phyloP scores from a whole-genome alignment of 2,797 vertebrate genomes.

The Philypnodon macrostomus region DNA sequence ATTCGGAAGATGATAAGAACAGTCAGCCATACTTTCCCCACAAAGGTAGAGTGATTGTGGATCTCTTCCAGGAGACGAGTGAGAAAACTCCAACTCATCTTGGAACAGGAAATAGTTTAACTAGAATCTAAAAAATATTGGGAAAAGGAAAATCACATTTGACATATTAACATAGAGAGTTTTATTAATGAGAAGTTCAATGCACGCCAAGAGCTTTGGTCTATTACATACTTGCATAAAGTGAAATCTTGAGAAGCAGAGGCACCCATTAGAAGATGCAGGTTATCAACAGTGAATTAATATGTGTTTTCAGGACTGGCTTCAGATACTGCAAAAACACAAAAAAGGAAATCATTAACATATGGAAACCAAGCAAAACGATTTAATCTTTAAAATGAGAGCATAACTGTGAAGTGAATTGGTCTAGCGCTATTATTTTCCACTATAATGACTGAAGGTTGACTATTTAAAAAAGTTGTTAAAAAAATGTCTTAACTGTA shows the following conservation, averaged over 20 bases:
- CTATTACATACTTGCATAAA: not conserved
- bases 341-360: no score
- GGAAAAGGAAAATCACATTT: not conserved
- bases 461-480: no score
- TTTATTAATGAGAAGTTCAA: no score
- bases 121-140: conserved; percentile 77
- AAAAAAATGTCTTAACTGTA: no score
- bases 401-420: no score
- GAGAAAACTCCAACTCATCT: conserved; percentile 99
- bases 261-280: not conserved
- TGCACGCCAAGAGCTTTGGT: not conserved
- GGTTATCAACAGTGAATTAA: not conserved
- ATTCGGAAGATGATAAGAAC: conserved; percentile 98
- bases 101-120: conserved; percentile 86
- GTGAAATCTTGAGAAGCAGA: no score
- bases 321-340: not conserved
- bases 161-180: no score
- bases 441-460: no score
- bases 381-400: no score
- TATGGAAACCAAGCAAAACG: no score
- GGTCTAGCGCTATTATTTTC: no score
- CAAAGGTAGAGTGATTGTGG: conserved; percentile 98
- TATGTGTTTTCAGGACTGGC: not conserved
- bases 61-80: conserved; percentile 99
- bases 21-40: conserved; percentile 99